Conservation (phyloP, 2,797 vertebrate species). For the Brotula barbata region DNA sequence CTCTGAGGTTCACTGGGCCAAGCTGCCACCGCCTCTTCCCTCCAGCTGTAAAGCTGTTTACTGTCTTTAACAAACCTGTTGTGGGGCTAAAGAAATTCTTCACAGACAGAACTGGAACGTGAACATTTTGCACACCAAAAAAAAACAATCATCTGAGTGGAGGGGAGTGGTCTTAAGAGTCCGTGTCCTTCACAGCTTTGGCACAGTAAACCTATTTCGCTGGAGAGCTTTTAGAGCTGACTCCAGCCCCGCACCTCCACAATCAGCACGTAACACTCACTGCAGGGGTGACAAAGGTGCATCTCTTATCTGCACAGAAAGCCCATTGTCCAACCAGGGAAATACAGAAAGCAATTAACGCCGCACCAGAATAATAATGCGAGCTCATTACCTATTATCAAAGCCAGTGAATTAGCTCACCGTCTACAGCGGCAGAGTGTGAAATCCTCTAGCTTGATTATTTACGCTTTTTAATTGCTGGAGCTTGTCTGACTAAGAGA, state of each 20-base stretch:
- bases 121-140: constrained; percentile 71
- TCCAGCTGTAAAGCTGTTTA: constrained; percentile 28
- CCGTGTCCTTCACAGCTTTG: constrained; percentile 77
- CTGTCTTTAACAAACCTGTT: constrained; percentile 59
- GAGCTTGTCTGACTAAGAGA: constrained; percentile 80
- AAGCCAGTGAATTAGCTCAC: constrained; percentile 83
- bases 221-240: constrained; percentile 82
- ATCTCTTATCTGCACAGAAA: constrained; percentile 82
- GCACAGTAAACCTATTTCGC: constrained; percentile 78
- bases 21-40: constrained; percentile 41
- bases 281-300: constrained; percentile 79
- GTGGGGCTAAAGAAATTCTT: constrained; percentile 33
- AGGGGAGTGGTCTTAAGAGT: constrained; percentile 75
- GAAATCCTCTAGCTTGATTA: constrained; percentile 82
- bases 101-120: constrained; percentile 58
- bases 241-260: constrained; percentile 71
- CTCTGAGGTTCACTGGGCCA: constrained; percentile 46
- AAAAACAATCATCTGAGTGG: constrained; percentile 70
- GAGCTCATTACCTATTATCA: constrained; percentile 85
- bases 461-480: constrained; percentile 82
- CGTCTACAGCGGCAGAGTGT: constrained; percentile 79
- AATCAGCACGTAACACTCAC: constrained; percentile 80
- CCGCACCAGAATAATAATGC: constrained; percentile 81
- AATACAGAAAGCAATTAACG: constrained; percentile 87
- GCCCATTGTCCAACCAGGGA: constrained; percentile 83